Percentiles rank a stretch among this genome's conserved stretches.
These are phyloP conservation scores for Anguilla obscura DNA, from an alignment of 2,797 vertebrate genomes.

Conservation along the genomic window DNA sequence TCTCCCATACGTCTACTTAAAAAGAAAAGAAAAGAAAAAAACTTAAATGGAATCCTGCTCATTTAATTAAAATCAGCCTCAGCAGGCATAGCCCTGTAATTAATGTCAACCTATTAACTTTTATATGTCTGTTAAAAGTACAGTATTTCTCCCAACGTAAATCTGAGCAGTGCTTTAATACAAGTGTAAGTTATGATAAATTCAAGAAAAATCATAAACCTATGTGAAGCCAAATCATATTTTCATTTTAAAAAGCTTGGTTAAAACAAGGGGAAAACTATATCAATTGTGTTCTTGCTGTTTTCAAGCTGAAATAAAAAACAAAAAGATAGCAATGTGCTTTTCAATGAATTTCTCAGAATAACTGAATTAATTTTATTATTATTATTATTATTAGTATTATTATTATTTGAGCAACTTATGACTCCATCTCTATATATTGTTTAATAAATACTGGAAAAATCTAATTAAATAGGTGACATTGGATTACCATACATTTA, in stretches of 20 bases:
- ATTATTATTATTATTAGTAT: neutral
- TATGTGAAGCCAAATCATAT: neutral
- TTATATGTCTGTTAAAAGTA: conserved; percentile 1
- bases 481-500: neutral
- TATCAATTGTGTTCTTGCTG: neutral
- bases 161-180: neutral
- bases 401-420: neutral
- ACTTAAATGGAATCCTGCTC: neutral
- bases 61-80: conserved; percentile 7
- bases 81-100: neutral
- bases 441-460: neutral
- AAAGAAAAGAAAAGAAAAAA: neutral
- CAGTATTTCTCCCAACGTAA: neutral
- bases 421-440: neutral
- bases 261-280: neutral
- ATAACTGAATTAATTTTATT: neutral
- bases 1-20: neutral
- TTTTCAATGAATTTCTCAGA: neutral
- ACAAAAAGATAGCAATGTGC: neutral
- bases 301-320: neutral
- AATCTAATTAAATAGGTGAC: no score
- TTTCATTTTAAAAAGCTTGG: neutral
- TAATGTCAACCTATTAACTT: conserved; percentile 13
- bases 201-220: neutral
- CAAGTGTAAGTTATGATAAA: neutral